Evolutionary conservation across 2,113 vertebrate genomes (phyloP).

Genomic region (Protobothrops mucrosquamatus): DNA sequence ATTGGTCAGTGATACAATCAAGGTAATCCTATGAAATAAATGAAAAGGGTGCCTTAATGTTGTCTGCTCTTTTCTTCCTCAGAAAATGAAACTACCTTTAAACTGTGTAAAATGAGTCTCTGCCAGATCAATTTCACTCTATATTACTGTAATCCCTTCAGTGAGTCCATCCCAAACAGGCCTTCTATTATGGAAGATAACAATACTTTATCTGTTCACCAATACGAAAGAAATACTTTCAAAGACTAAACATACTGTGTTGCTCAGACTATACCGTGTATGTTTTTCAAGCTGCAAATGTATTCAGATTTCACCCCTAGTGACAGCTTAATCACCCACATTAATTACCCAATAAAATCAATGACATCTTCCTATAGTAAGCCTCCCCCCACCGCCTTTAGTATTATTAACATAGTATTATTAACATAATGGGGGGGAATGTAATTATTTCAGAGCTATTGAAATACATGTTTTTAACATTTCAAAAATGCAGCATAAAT

Average conservation of each 20-base stretch:
- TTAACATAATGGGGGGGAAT: conserved; percentile 15
- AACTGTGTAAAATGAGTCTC: conserved; percentile 40
- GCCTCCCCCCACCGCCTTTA: neutral
- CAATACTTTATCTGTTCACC: conserved; percentile 54
- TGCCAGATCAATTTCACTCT: conserved; percentile 50
- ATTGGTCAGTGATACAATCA: conserved; percentile 87
- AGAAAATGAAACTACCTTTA: conserved; percentile 46
- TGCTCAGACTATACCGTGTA: conserved; percentile 2
- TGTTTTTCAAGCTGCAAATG: conserved; percentile 31
- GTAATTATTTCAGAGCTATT: neutral
- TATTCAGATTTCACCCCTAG: conserved; percentile 38
- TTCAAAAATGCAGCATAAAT: neutral
- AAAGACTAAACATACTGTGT: conserved; percentile 38
- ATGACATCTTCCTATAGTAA: conserved; percentile 16
- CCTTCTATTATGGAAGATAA: conserved; percentile 51
- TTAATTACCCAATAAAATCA: conserved; percentile 23
- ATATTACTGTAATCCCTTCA: conserved; percentile 43
- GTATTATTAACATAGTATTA: conserved; percentile 32
- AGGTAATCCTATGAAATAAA: conserved; percentile 87
- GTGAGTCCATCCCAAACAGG: conserved; percentile 48
- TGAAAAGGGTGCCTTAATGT: conserved; percentile 46
- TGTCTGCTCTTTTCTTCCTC: conserved; percentile 30
- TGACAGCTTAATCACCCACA: conserved; percentile 28
- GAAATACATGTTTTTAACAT: conserved; percentile 3
- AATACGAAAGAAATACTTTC: conserved; percentile 46